phyloP scores from a whole-genome alignment of 2,797 vertebrate species.

The Bovichtus variegatus region DNA sequence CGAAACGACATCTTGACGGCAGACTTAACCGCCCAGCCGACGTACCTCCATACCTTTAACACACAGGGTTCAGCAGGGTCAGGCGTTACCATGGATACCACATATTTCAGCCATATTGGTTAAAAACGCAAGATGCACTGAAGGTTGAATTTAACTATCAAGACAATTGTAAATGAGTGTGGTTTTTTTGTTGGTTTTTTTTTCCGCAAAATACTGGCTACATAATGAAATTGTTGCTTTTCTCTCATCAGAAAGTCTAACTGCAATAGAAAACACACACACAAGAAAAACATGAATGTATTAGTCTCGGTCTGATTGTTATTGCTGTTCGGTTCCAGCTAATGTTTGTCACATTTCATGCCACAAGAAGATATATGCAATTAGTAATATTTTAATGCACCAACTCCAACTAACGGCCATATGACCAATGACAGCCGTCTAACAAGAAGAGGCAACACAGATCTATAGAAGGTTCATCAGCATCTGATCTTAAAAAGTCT shows the following conservation, averaged over 20 bases:
- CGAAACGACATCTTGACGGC: constrained; percentile 6
- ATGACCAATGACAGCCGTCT: background rate
- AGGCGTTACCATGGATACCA: constrained; percentile 29
- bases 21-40: constrained; percentile 1
- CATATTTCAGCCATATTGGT: background rate
- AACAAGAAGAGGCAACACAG: background rate
- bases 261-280: background rate
- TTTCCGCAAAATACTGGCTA: background rate
- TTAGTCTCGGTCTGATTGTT: background rate
- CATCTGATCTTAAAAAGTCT: background rate
- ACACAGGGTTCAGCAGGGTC: constrained; percentile 12
- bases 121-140: background rate
- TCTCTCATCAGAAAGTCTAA: background rate
- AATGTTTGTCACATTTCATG: constrained; percentile 22
- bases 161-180: background rate
- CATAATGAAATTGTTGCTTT: background rate
- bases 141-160: background rate
- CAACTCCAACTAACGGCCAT: constrained; percentile 10
- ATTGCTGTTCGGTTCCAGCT: constrained; percentile 13
- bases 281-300: background rate
- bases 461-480: constrained; percentile 2
- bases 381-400: constrained; percentile 6
- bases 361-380: constrained; percentile 15
- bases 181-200: too few species aligned
- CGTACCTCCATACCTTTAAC: constrained; percentile 10